Conservation (phyloP, 2,888 invertebrate genomes). For the Euzophera pinguis region DNA sequence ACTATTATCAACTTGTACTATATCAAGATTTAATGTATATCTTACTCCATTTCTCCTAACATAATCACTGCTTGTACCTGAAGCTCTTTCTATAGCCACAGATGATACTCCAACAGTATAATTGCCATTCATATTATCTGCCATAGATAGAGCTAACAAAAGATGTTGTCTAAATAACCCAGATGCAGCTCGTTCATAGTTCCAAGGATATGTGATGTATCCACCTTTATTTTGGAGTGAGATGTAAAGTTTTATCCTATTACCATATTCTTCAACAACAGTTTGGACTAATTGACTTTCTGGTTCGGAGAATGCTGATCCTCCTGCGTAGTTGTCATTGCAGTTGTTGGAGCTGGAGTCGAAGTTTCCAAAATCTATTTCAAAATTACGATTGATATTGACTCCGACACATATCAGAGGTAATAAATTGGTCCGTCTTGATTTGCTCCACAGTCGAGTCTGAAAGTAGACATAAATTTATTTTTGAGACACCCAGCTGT, state of each 20-base stretch:
- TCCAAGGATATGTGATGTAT: constrained; percentile 81
- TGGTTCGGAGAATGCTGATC: constrained; percentile 79
- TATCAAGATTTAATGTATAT: constrained; percentile 19
- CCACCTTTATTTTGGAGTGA: constrained; percentile 84
- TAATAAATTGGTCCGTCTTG: neutral
- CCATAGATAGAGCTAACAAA: constrained; percentile 15
- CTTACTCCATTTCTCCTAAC: constrained; percentile 16
- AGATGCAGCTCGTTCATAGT: constrained; percentile 48
- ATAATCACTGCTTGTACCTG: constrained; percentile 23
- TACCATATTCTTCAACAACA: constrained; percentile 58
- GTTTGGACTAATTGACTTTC: constrained; percentile 76
- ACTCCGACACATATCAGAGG: constrained; percentile 71
- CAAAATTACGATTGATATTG: constrained; percentile 85
- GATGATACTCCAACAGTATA: constrained; percentile 16
- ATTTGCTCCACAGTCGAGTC: constrained; percentile 2
- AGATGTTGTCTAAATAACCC: constrained; percentile 19
- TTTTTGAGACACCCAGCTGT: no score
- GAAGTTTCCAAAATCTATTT: constrained; percentile 76
- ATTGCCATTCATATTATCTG: constrained; percentile 2
- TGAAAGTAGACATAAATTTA: neutral
- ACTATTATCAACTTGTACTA: constrained; percentile 13
- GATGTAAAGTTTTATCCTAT: constrained; percentile 77
- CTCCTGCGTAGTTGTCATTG: constrained; percentile 18
- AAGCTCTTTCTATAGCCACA: constrained; percentile 14
- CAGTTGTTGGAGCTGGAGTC: constrained; percentile 73